These are phyloP conservation scores for Pao palembangensis DNA, from an alignment of 2,113 vertebrate species.

Conservation along the genomic window DNA sequence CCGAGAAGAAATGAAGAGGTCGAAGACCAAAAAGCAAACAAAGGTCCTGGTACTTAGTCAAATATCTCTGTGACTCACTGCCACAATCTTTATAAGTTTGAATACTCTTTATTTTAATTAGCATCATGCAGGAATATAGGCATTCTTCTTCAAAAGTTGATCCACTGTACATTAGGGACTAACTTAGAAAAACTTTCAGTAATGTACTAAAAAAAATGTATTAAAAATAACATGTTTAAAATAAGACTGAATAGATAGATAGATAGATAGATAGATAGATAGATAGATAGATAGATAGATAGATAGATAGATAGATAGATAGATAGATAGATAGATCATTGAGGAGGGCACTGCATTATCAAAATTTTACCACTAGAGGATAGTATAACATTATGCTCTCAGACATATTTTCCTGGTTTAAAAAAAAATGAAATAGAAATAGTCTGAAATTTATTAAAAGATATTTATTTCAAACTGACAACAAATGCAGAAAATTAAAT, in stretches of 20 bases:
- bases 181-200: too few species aligned
- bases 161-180: too few species aligned
- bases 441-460: too few species aligned
- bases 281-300: constrained; percentile 4
- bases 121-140: not conserved
- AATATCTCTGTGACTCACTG: constrained; percentile 3
- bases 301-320: constrained; percentile 2
- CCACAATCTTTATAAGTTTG: constrained; percentile 10
- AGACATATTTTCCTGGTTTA: not conserved
- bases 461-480: too few species aligned
- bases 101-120: constrained; percentile 1
- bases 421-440: too few species aligned
- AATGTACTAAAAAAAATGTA: too few species aligned
- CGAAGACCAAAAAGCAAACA: not conserved
- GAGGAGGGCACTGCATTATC: not conserved
- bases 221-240: too few species aligned
- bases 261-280: not conserved
- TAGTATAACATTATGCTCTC: constrained; percentile 4
- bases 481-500: too few species aligned
- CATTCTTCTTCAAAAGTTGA: not conserved
- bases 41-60: constrained; percentile 13
- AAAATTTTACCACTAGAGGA: constrained; percentile 6
- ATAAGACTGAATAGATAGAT: not conserved
- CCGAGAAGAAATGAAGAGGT: constrained; percentile 25
- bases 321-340: not conserved